These are phyloP conservation scores for Smutsia gigantea DNA, from an alignment of 2,797 vertebrate genomes.

Conservation along the genomic window DNA sequence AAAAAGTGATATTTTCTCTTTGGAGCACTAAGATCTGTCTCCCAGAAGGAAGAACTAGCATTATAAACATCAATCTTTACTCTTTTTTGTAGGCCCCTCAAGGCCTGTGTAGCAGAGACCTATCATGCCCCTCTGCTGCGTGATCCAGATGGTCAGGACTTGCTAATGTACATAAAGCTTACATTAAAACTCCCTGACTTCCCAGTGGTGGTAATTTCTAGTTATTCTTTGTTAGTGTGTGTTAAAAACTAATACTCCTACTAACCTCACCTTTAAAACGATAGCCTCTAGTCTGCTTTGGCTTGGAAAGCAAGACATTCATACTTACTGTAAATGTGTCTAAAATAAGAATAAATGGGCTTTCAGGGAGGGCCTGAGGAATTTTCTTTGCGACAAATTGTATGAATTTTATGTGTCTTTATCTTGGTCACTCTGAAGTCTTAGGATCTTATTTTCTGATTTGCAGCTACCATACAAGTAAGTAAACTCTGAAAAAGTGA, in stretches of 20 bases:
- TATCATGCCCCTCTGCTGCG: not conserved
- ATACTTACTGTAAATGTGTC: not conserved
- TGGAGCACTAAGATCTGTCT: not conserved
- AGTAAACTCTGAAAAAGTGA: not conserved
- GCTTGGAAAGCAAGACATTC: not conserved
- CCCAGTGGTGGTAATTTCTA: not conserved
- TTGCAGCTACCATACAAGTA: conserved; percentile 8
- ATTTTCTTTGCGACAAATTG: not conserved
- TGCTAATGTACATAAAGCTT: too few species aligned
- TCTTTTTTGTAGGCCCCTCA: not conserved
- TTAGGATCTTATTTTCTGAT: not conserved
- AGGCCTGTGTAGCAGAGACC: not conserved
- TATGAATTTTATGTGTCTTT: not conserved
- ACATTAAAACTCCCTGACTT: not conserved
- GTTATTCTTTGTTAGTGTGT: not conserved
- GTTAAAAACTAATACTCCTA: not conserved
- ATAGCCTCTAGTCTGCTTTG: not conserved
- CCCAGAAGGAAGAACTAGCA: not conserved
- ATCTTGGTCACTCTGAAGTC: not conserved
- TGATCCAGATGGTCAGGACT: not conserved
- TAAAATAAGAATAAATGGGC: not conserved
- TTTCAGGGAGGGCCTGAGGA: not conserved
- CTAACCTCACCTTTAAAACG: not conserved
- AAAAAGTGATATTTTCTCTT: not conserved
- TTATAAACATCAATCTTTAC: not conserved